Evolutionary conservation across 2,113 vertebrate species (phyloP).

Genomic region (Pseudonaja textilis): DNA sequence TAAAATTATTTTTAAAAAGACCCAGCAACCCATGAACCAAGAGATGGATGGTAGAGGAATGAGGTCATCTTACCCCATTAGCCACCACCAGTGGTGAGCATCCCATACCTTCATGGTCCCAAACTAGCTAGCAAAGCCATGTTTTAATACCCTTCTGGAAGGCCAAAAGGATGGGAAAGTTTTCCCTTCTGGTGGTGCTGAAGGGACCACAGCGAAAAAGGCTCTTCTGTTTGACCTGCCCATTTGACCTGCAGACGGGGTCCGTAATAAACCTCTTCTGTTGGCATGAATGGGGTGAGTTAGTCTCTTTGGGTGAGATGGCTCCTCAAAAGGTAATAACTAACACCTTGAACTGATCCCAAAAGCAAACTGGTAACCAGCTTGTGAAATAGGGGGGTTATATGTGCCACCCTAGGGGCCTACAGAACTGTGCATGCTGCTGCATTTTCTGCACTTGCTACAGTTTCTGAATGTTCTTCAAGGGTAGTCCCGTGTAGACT

Average conservation of each 20-base stretch:
- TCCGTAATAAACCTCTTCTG: not conserved
- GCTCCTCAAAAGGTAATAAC: not conserved
- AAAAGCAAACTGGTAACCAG: not conserved
- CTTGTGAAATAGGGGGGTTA: not conserved
- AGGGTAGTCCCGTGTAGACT: not conserved
- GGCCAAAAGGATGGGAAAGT: not conserved
- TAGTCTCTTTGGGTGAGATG: not conserved
- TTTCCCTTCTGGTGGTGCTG: not conserved
- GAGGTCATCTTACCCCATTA: not conserved
- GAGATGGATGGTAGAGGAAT: not conserved
- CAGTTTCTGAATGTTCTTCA: not conserved
- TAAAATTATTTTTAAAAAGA: not conserved
- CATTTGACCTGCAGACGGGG: not conserved
- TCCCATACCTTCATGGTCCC: not conserved
- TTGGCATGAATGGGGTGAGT: not conserved
- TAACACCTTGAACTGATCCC: not conserved
- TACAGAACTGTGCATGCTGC: not conserved
- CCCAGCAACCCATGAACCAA: not conserved
- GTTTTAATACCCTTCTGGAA: not conserved
- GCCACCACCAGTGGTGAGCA: not conserved
- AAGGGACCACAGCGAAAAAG: not conserved
- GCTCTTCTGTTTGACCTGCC: not conserved
- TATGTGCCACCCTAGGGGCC: not conserved
- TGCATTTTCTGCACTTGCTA: not conserved
- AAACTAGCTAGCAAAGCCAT: not conserved